Conservation (phyloP, 2,797 vertebrate genomes). For the Numenius phaeopus region DNA sequence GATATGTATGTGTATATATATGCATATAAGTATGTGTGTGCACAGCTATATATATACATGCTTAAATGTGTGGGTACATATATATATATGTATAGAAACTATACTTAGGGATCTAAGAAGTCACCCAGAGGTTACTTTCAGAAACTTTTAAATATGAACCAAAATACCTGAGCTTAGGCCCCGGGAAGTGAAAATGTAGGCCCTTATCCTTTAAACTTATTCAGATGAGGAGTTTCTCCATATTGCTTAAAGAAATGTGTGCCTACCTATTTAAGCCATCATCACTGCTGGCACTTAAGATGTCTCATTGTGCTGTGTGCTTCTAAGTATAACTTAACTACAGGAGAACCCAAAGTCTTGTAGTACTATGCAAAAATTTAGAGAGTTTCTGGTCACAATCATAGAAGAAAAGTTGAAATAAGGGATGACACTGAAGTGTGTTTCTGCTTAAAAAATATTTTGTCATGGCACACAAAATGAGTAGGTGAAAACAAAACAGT, state of each 20-base stretch:
- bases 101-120: background rate
- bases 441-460: background rate
- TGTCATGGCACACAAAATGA: background rate
- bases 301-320: background rate
- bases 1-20: background rate
- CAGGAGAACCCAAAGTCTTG: background rate
- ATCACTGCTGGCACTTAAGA: background rate
- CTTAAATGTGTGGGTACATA: background rate
- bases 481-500: background rate
- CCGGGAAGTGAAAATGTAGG: background rate
- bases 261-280: background rate
- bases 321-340: background rate
- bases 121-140: background rate
- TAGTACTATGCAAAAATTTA: background rate
- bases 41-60: background rate
- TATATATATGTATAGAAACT: background rate
- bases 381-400: background rate
- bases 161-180: background rate
- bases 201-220: background rate
- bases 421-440: rapidly evolving
- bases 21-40: background rate
- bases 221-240: background rate
- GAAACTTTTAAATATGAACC: background rate
- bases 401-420: background rate
- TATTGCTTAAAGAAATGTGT: background rate